Base-by-base conservation (phyloP, 2,113 vertebrate genomes). In the Campylorhamphus procurvoides region DNA sequence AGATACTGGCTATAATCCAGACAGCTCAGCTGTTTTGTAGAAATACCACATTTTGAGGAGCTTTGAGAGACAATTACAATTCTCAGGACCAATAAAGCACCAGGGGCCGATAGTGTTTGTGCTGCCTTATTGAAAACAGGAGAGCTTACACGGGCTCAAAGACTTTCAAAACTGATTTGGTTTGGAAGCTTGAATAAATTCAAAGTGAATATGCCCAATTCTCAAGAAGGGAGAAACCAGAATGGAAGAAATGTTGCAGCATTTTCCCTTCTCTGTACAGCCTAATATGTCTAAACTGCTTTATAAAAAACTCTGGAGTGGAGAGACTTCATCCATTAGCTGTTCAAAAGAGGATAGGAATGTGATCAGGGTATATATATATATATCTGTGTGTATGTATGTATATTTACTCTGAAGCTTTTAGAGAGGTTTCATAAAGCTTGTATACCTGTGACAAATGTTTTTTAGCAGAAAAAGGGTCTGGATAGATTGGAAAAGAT, bases 51-150 rank as follows among this genome's bases (percentile, higher is more conserved):
- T 89, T 91, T 79, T 95, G 95, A 92, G 81, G 87, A 92, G 74
- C 87, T 96, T 95, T 94, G 93, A 85, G 94, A 96, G 77, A 95
- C 94, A 95, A 91, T 95, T 96, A 87, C 89, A 89, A 73, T 87
- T 89, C 93, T 95, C 58, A 76, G 89, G 84, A 92, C 89, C 87
- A 95, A 93, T 95, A 95, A 95, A 95, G 81, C 91, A 96, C 87
- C 95, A 95, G 89, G 66, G 84, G 93, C 91, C 8, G 66, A 94
- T 91, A 72, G 84, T 76, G 73, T 95, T 96, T 68, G 91, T 97
- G 93, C 77, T 89, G 80, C 60, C 87, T 91, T 97, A 97, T 96
- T 97, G 89, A 60, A 97, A 97, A 87, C 95, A 96, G 89, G 47
- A 95, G 89, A 76, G 47, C 37, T 84, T 95, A 87, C 77, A 82